Conservation (phyloP, 2,888 invertebrate genomes). For the Cryptosula pallasiana region DNA sequence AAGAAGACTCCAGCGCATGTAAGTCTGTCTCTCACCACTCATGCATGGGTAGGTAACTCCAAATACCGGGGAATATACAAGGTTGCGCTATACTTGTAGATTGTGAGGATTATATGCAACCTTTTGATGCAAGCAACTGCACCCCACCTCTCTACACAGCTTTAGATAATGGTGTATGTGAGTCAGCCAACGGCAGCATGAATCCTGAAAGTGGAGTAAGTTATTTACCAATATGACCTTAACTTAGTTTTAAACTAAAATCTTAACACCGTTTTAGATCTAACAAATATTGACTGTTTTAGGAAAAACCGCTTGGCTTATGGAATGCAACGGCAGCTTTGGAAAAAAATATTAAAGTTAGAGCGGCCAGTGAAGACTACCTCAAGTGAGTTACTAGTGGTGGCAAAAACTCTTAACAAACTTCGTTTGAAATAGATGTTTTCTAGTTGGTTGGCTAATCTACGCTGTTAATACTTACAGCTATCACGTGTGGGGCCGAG, state of each 20-base stretch:
- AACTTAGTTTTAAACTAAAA: no score
- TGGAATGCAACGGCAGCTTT: conserved; percentile 29
- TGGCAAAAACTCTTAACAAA: no score
- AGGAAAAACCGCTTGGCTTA: background rate
- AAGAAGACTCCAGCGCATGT: background rate
- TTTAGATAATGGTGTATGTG: background rate
- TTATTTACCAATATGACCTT: no score
- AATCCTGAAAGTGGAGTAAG: background rate
- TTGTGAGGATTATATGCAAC: background rate
- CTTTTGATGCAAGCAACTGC: background rate
- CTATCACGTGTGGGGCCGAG: conserved; percentile 31
- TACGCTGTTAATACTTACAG: no score
- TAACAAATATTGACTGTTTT: no score
- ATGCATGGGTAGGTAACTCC: background rate
- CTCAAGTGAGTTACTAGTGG: conserved; percentile 28
- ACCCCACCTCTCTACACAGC: background rate
- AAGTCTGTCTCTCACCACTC: background rate
- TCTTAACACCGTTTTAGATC: no score
- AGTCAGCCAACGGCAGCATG: background rate
- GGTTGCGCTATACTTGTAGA: background rate
- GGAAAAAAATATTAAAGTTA: conserved; percentile 30
- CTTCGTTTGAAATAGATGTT: no score
- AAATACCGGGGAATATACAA: background rate
- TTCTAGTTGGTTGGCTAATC: no score
- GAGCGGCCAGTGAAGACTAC: conserved; percentile 36